Conservation (phyloP, 2,113 vertebrate genomes). For the Brachyhypopomus occidentalis region DNA sequence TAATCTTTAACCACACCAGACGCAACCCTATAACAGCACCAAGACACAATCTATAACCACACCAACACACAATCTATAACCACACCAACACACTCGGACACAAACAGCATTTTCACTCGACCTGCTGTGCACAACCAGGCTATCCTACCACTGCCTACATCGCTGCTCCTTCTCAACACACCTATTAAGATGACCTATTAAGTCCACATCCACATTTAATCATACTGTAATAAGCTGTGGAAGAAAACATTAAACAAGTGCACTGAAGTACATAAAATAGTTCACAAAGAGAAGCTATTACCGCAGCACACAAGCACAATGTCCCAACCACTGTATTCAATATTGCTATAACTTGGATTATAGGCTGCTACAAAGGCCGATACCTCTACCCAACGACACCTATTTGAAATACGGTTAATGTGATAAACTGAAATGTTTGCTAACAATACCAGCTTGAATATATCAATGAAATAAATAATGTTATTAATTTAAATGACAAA, state of each 20-base stretch:
- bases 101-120: constrained; percentile 2
- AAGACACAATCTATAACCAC: too few relatives aligned
- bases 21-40: too few relatives aligned
- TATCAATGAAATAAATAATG: neutral
- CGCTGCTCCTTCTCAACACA: too few relatives aligned
- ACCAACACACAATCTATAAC: neutral
- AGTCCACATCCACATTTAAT: constrained; percentile 4
- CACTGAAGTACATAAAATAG: too few relatives aligned
- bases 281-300: neutral
- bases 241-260: neutral
- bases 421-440: too few relatives aligned
- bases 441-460: neutral
- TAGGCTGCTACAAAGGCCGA: too few relatives aligned
- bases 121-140: neutral
- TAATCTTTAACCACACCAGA: too few relatives aligned
- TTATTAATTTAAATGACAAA: too few relatives aligned
- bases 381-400: too few relatives aligned
- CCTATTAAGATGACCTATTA: neutral
- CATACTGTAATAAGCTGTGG: neutral
- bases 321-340: neutral
- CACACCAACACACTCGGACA: neutral
- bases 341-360: too few relatives aligned
- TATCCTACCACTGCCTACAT: neutral
- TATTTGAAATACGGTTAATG: neutral
- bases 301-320: neutral